These are phyloP conservation scores for Electrona antarctica DNA, from an alignment of 2,113 vertebrate species.

Conservation along the genomic window DNA sequence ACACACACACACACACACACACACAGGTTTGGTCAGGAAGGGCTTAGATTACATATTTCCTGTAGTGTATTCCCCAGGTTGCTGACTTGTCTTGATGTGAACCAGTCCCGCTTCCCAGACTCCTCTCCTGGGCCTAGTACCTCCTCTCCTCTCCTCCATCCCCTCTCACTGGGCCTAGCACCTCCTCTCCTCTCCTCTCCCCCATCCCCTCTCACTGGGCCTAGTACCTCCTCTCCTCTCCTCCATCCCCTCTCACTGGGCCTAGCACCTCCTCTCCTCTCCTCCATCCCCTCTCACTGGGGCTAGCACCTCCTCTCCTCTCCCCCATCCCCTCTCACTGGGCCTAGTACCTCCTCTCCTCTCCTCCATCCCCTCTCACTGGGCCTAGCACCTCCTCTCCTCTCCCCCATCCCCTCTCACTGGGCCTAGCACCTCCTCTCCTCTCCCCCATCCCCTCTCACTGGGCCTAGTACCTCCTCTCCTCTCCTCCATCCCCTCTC, in stretches of 20 bases:
- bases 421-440: too few relatives aligned
- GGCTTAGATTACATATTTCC: constrained; percentile 90
- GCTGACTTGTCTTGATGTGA: constrained; percentile 86
- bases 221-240: too few relatives aligned
- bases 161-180: constrained; percentile 70
- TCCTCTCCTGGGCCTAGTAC: constrained; percentile 65
- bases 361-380: constrained; percentile 56
- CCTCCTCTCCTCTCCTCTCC: constrained; percentile 67
- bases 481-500: too few relatives aligned
- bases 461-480: too few relatives aligned
- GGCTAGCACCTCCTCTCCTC: too few relatives aligned
- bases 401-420: too few relatives aligned
- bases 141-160: too few relatives aligned
- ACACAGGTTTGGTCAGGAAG: constrained; percentile 70
- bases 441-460: too few relatives aligned
- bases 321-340: too few relatives aligned
- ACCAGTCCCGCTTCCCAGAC: constrained; percentile 84
- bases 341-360: too few relatives aligned
- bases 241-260: too few relatives aligned
- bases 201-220: constrained; percentile 61
- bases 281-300: constrained; percentile 37
- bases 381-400: too few relatives aligned
- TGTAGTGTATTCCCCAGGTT: constrained; percentile 85
- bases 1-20: constrained; percentile 18
- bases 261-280: constrained; percentile 30